Evolutionary conservation across 2,888 invertebrate genomes (phyloP), one percentile per base, ranked within the genome.

Genomic region (Caradrina clavipalpis): DNA sequence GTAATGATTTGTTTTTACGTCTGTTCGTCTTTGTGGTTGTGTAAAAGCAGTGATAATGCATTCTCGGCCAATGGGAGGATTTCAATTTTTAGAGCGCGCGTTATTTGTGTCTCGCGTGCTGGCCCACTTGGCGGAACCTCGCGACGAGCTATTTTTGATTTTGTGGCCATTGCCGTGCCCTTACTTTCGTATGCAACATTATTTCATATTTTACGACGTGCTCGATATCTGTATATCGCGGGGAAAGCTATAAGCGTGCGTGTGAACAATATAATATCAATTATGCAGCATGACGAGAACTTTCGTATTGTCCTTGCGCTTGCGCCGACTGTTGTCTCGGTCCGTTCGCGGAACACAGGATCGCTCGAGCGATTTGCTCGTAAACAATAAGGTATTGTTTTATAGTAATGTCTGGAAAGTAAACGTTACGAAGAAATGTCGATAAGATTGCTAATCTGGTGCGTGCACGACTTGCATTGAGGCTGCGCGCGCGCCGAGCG

Each of bases 91-190:
- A 83, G 87, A 89, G 83, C 83, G 83, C 82, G 85, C 78, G 87
- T 85, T 92, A 90, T 91, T 91, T 92, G 78, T 86, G 85, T 89
- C 83, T 85, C 83, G 73, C 81, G 82, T 77, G 73, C 77, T 91
- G 93, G 90, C 94, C 94, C 90, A 93, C 91, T 94, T 92, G 89
- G 90, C 89, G 89, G 86, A 83, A 87, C 89, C 83, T 87, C 90
- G 90, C 90, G 87, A 86, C 86, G 90, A 69, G 87, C 92, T 94
- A 94, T 92, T 93, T 93, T 84, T 88, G 87, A 82, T 87, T 86
- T 89, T 89, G 90, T 91, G 90, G 90, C 91, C 93, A 93, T 91
- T 92, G 91, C 88, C 91, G 86, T 86, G 90, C 88, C 91, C 90
- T 92, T 89, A 81, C 81, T 83, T 87, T 86, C 76, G 74, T 80